Conservation (phyloP, 2,113 vertebrate genomes). For the Leucopsar rothschildi region DNA sequence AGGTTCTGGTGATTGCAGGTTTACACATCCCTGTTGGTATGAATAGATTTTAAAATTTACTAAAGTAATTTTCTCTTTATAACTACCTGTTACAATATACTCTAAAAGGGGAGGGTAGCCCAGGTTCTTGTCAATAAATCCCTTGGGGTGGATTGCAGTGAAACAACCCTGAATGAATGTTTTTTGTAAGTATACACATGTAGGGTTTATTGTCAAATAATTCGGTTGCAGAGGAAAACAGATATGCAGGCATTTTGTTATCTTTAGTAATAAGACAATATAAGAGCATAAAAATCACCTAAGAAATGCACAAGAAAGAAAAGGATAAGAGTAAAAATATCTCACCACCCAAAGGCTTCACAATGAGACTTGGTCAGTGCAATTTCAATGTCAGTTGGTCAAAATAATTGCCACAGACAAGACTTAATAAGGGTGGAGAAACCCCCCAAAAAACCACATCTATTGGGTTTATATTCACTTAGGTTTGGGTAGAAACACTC, state of each 20-base stretch:
- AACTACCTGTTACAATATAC: neutral
- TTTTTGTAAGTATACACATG: neutral
- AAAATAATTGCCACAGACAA: fast-evolving
- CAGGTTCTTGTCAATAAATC: neutral
- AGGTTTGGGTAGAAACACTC: neutral
- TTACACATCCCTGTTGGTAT: neutral
- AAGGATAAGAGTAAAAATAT: neutral
- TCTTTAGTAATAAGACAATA: neutral
- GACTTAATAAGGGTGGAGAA: fast-evolving
- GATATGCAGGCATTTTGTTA: neutral
- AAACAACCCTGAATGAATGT: neutral
- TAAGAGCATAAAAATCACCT: neutral
- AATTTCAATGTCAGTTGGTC: neutral
- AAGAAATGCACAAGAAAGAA: neutral
- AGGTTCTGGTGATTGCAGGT: neutral
- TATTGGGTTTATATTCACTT: neutral
- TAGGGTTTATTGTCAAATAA: neutral
- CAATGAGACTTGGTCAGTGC: fast-evolving
- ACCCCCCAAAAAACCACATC: fast-evolving
- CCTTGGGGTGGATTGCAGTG: neutral
- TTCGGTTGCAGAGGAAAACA: neutral
- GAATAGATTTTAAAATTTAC: neutral
- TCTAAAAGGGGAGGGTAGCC: neutral
- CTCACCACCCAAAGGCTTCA: neutral
- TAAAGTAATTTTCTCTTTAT: neutral